Base-by-base conservation (phyloP, 2,113 vertebrate species). In the Periophthalmodon schlosseri region DNA sequence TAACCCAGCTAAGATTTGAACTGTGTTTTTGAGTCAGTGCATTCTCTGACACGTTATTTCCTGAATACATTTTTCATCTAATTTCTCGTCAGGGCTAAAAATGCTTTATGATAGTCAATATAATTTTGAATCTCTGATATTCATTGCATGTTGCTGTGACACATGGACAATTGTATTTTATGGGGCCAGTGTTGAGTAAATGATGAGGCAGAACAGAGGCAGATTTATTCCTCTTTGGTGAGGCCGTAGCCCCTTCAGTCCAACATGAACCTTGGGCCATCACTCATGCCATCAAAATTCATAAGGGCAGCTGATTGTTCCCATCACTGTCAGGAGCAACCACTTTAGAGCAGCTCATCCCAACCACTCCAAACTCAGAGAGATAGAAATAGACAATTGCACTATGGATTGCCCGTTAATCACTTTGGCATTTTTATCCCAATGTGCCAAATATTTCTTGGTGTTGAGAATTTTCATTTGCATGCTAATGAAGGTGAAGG, bases 401-500 rank as follows among this genome's bases (percentile, higher is more conserved):
- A 78, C 86, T 77, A 81, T 82, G 78, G 88, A 92, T 91, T 91
- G 90, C 83, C 89, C 90, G 91, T 93, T 93, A 93, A 93, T 93
- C 88, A 92, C 91, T 90, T 88, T 93, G 92, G 90, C 92, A 93
- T 93, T 94, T 92, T 93, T 94, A 79, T 93, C 89, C 80, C 86
- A 83, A 91, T 90, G 89, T 91, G 89, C 90, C 89, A 91, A 93
- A 93, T 93, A 93, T 92, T 93, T 92, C 91, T 87, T 91, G 92
- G 90, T 93, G 91, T 93, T 92, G 83, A 88, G 91, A 91, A 95
- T 91, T 94, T 94, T 93, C 93, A 95, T 97, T 96, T 97, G 94
- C 95, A 98, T 98, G 92, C 93, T 96, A 97, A 98, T 97, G 94
- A 96, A 95, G 89, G 88, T 95, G 94, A 96, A 96, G 95, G 96